Evolutionary conservation across 1,140 invertebrate species (phyloP), one percentile per base, ranked within the genome.

Genomic region (Batillaria attramentaria): DNA sequence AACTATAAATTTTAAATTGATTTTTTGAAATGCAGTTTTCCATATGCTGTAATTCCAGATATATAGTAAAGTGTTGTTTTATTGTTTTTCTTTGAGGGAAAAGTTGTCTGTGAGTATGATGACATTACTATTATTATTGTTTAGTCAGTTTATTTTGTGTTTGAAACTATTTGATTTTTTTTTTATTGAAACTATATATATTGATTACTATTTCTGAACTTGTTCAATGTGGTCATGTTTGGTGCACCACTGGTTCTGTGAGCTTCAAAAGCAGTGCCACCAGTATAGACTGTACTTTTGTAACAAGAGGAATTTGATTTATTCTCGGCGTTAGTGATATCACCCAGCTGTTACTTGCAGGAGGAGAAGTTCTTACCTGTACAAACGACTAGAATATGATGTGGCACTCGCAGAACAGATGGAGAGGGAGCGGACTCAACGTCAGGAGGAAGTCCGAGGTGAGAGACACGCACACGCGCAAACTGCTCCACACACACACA

Each of bases 371-470:
- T 35, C 72, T 33, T 86, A 83, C 81, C 80, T 81, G 31, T 86
- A 86, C 72, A 84, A 81, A 60, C 72, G 76, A 20, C 72, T 86
- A 24, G 77, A 84, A 50, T 77, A 85, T 80, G 85, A 86, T 57
- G 81, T 81, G 35, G 81, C 83, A 24, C 37, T 86, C 43, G 79
- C 81, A 13, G 81, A 85, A 28, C 83, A 85, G 65, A 76, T 85
- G 54, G 69, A 79, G n/a, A 73, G 81, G 35, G 84, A 86, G 33
- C 77, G 81, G 41, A 46, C 69, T 43, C 37, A 80, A 16, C 77
- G 81, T 39, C 77, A 82, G 66, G 82, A 81, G 70, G 77, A 78
- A 62, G 78, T 86, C 16, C 68, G 85, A 83, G 85, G 85, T 86
- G 46, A 69, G 78, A 10, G 50, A 65, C 35, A 66, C 62, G 10